Percentiles rank a stretch among this genome's conserved stretches.
Conservation (phyloP, 2,113 vertebrate genomes). For the Seriola dumerili region DNA sequence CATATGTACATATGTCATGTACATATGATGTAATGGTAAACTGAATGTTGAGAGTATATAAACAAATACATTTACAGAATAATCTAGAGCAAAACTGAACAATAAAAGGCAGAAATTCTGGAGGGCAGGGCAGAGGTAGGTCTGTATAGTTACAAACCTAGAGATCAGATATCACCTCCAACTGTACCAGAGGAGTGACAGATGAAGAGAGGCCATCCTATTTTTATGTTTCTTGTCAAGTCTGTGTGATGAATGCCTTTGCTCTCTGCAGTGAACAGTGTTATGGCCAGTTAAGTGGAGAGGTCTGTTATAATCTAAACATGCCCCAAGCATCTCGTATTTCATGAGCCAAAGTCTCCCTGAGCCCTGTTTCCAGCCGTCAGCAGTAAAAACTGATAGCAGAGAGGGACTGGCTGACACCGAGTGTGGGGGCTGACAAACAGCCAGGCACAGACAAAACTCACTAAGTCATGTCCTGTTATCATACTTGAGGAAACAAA, state of each 20-base stretch:
- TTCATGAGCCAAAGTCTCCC: constrained; percentile 69
- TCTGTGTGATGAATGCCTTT: constrained; percentile 64
- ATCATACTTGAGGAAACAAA: background rate
- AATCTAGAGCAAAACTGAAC: background rate
- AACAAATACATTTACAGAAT: background rate
- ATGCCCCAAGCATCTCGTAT: constrained; percentile 69
- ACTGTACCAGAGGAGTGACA: constrained; percentile 19
- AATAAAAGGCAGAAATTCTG: background rate
- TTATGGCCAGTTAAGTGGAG: constrained; percentile 71
- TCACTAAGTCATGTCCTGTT: constrained; percentile 38
- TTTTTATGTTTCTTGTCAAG: constrained; percentile 58
- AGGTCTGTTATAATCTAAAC: constrained; percentile 75
- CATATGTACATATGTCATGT: too few relatives aligned
- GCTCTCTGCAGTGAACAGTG: constrained; percentile 46
- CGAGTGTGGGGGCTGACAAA: constrained; percentile 35
- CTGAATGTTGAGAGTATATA: background rate
- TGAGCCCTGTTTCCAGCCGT: constrained; percentile 54
- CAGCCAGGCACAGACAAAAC: constrained; percentile 13
- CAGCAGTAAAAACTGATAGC: constrained; percentile 69
- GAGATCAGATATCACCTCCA: constrained; percentile 10
- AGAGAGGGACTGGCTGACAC: constrained; percentile 33
- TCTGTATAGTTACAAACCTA: background rate
- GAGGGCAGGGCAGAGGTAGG: background rate
- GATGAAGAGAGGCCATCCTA: constrained; percentile 34
- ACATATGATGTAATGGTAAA: too few relatives aligned